Percentiles rank a stretch among this genome's conserved stretches.
These are phyloP conservation scores for Lethrus apterus DNA, from an alignment of 1,140 invertebrate genomes.

Conservation along the genomic window DNA sequence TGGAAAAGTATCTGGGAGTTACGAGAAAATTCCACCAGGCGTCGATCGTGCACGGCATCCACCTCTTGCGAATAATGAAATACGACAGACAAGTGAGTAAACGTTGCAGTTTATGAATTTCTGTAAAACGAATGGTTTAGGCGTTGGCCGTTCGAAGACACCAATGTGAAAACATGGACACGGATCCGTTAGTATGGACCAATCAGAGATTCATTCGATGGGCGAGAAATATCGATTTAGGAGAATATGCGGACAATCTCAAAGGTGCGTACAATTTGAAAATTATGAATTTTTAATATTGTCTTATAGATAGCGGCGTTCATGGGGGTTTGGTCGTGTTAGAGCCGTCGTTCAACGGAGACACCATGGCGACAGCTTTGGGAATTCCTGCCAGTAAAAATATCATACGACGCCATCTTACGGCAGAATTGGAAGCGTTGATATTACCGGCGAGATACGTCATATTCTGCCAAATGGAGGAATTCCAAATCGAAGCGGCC, in stretches of 20 bases:
- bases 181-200: slow-evolving; percentile 90
- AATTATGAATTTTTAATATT: not conserved
- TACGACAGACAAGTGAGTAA: slow-evolving; percentile 79
- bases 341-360: slow-evolving; percentile 87
- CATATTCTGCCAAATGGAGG: slow-evolving; percentile 70
- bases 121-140: too few relatives aligned
- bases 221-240: slow-evolving; percentile 86
- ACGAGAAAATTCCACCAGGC: slow-evolving; percentile 90
- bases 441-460: slow-evolving; percentile 85
- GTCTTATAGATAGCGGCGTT: slow-evolving; percentile 74
- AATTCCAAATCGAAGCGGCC: slow-evolving; percentile 58
- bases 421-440: slow-evolving; percentile 82
- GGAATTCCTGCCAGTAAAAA: slow-evolving; percentile 89
- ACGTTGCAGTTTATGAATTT: slow-evolving; percentile 2
- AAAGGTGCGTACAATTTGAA: slow-evolving; percentile 55
- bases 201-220: slow-evolving; percentile 89
- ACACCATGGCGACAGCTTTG: slow-evolving; percentile 87
- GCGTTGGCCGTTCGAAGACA: slow-evolving; percentile 77
- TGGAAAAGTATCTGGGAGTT: slow-evolving; percentile 86
- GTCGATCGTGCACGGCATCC: slow-evolving; percentile 87
- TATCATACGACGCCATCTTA: slow-evolving; percentile 84
- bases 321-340: slow-evolving; percentile 87
- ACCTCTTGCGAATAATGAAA: slow-evolving; percentile 82
- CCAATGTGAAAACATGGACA: slow-evolving; percentile 79
- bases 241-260: slow-evolving; percentile 89